Percentiles rank a stretch among this genome's conserved stretches.
phyloP scores from a whole-genome alignment of 2,797 vertebrate genomes.

The Silurus lanzhouensis region DNA sequence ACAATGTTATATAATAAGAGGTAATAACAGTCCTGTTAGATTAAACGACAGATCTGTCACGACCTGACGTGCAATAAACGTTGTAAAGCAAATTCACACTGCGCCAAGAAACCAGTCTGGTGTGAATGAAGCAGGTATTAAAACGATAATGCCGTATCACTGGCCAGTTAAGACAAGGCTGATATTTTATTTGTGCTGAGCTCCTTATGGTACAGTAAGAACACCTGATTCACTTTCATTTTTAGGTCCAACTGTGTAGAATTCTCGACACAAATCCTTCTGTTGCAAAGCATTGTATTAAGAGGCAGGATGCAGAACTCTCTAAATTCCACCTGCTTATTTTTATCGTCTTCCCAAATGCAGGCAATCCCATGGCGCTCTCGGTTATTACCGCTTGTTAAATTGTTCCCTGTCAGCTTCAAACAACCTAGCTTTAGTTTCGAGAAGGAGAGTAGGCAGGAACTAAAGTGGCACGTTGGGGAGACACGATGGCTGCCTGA shows the following conservation, averaged over 20 bases:
- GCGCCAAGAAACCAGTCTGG: constrained; percentile 7
- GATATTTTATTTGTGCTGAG: background rate
- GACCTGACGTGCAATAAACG: constrained; percentile 22
- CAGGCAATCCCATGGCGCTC: constrained; percentile 9
- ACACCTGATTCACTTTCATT: too few species aligned
- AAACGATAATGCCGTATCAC: constrained; percentile 5
- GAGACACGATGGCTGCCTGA: constrained; percentile 64
- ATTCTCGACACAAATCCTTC: background rate
- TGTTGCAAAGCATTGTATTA: background rate
- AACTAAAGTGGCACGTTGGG: constrained; percentile 61
- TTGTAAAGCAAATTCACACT: constrained; percentile 17
- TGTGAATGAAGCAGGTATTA: constrained; percentile 24
- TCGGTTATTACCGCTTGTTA: constrained; percentile 65
- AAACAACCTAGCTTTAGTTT: constrained; percentile 49
- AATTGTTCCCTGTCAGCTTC: constrained; percentile 63
- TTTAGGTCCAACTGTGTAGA: background rate
- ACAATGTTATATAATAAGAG: constrained; percentile 24
- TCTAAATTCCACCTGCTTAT: constrained; percentile 10
- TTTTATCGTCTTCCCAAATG: constrained; percentile 2
- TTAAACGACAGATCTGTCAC: constrained; percentile 33
- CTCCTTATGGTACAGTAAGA: background rate
- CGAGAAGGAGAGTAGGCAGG: constrained; percentile 50
- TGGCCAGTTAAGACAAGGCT: constrained; percentile 7
- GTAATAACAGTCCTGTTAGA: constrained; percentile 33
- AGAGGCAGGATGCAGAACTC: constrained; percentile 4